Conservation (phyloP, 2,113 vertebrate genomes). For the Fregetta grallaria region DNA sequence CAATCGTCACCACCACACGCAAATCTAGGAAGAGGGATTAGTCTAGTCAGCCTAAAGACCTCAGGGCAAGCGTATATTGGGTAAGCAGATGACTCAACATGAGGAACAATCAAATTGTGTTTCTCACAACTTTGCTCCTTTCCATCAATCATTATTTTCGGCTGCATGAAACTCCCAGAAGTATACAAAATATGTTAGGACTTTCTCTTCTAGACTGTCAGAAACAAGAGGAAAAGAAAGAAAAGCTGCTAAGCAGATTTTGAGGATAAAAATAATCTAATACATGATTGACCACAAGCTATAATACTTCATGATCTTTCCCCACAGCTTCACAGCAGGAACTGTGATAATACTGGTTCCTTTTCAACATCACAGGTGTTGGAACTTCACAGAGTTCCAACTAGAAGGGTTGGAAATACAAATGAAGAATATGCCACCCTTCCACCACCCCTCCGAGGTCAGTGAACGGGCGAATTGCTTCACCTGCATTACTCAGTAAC, state of each 20-base stretch:
- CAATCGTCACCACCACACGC: rapidly evolving
- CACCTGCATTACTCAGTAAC: neutral
- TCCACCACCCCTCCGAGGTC: rapidly evolving
- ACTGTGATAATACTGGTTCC: neutral
- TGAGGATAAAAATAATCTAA: neutral
- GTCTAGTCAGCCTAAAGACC: neutral
- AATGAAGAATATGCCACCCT: neutral
- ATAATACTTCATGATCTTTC: neutral
- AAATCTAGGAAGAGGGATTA: neutral
- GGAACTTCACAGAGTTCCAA: neutral
- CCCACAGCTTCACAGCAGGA: neutral
- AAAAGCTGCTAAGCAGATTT: neutral
- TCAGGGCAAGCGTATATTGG: neutral
- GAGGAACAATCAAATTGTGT: neutral
- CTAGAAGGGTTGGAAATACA: neutral
- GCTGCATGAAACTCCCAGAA: neutral
- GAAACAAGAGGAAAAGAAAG: neutral
- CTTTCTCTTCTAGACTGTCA: neutral
- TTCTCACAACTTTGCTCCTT: neutral
- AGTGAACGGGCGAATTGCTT: neutral
- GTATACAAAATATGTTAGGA: neutral
- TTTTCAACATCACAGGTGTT: neutral
- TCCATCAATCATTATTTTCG: neutral
- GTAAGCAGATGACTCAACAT: neutral
- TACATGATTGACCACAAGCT: neutral